Conservation (phyloP, 2,888 invertebrate genomes). For the Charanyca ferruginea region DNA sequence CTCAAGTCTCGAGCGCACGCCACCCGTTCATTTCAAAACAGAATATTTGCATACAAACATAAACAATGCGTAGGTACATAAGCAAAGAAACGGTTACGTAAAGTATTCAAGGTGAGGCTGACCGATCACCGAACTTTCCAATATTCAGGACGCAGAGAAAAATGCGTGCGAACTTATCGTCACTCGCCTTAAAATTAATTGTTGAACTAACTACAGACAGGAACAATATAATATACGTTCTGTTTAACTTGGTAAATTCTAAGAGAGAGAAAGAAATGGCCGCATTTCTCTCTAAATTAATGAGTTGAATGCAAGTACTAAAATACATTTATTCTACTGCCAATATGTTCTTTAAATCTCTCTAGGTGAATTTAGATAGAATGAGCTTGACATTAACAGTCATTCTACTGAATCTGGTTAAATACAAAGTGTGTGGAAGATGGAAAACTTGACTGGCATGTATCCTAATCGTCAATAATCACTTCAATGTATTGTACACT, state of each 20-base stretch:
- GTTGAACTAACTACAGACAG: no score
- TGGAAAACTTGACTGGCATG: not conserved
- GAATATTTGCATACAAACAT: constrained; percentile 58
- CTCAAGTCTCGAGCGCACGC: constrained; percentile 23
- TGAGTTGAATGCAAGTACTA: no score
- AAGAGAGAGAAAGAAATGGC: not conserved
- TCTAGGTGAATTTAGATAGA: no score
- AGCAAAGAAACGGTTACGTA: constrained; percentile 49
- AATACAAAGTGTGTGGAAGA: no score
- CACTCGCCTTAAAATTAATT: not conserved
- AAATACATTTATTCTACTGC: no score
- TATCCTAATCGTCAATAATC: not conserved
- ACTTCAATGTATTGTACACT: not conserved
- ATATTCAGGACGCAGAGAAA: constrained; percentile 29
- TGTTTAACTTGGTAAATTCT: not conserved
- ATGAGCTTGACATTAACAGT: no score
- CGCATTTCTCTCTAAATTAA: no score
- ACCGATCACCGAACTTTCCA: constrained; percentile 54
- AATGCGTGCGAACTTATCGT: constrained; percentile 20
- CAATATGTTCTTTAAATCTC: no score
- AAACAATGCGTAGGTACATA: constrained; percentile 59
- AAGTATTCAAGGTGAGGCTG: constrained; percentile 46
- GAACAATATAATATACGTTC: no score
- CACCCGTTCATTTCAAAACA: constrained; percentile 53
- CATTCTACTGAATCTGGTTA: no score